A percentile compares a stretch with the other conserved stretches of the same genome.
These are phyloP conservation scores for Gorsachius magnificus DNA, from an alignment of 2,797 vertebrate species.

Conservation along the genomic window DNA sequence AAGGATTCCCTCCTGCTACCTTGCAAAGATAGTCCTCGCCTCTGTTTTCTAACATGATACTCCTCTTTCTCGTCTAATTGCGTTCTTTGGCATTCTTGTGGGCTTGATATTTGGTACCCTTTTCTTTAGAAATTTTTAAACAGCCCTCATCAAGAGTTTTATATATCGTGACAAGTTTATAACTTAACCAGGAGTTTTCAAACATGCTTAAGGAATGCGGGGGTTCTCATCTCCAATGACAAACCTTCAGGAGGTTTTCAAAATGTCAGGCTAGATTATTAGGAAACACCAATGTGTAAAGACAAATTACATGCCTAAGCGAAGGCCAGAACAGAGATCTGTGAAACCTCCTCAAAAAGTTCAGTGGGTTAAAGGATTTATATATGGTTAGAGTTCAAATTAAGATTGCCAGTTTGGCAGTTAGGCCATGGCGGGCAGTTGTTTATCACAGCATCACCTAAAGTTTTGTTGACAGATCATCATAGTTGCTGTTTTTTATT, in stretches of 20 bases:
- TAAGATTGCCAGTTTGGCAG: background rate
- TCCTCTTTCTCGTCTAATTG: background rate
- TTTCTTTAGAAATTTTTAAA: background rate
- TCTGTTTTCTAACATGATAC: background rate
- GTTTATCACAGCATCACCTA: background rate
- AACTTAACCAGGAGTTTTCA: background rate
- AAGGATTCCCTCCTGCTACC: background rate
- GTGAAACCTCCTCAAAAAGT: background rate
- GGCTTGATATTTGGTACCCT: background rate
- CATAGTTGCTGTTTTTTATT: background rate
- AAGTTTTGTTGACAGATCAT: background rate
- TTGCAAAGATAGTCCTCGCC: background rate
- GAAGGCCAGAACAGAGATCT: background rate
- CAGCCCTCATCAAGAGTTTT: background rate
- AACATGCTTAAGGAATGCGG: background rate
- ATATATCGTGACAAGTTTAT: background rate
- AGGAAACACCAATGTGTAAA: background rate
- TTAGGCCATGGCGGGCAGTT: background rate
- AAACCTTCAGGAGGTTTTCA: background rate
- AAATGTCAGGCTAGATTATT: background rate
- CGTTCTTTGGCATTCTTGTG: background rate
- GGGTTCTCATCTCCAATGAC: background rate
- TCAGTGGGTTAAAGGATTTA: background rate
- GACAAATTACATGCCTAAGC: background rate
- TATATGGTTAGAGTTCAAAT: background rate